Conservation (phyloP, 2,797 vertebrate species). For the Brachymystax lenok region DNA sequence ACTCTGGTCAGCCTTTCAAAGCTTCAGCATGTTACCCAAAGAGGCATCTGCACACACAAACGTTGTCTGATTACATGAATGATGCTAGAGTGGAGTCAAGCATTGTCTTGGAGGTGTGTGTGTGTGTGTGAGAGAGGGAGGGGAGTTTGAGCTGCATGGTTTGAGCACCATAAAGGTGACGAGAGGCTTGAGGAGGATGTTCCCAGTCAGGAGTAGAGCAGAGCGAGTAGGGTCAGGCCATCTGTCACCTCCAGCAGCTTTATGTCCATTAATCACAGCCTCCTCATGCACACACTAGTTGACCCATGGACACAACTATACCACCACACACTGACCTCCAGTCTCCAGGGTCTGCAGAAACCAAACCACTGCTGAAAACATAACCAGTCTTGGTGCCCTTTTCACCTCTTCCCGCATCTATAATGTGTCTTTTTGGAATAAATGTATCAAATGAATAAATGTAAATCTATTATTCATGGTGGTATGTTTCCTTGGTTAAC, state of each 20-base stretch:
- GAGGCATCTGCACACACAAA: conserved; percentile 44
- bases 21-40: conserved; percentile 38
- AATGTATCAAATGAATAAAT: background rate
- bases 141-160: too few species aligned
- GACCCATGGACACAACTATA: conserved; percentile 28
- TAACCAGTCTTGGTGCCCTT: background rate
- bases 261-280: conserved; percentile 49
- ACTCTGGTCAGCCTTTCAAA: conserved; percentile 38
- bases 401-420: background rate
- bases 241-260: conserved; percentile 55
- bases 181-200: background rate
- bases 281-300: conserved; percentile 28
- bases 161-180: background rate
- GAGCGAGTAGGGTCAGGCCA: conserved; percentile 17
- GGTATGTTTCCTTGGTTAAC: background rate
- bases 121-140: background rate
- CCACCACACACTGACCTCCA: conserved; percentile 21
- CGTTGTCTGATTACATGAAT: conserved; percentile 7
- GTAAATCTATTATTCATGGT: background rate
- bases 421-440: background rate
- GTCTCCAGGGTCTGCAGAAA: background rate
- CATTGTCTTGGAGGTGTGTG: background rate
- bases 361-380: background rate
- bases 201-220: background rate
- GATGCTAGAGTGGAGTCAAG: conserved; percentile 13